A percentile compares a stretch with the other conserved stretches of the same genome.
These are phyloP conservation scores for Drosophila nebulosa DNA, from an alignment of 1,140 invertebrate species.

Conservation along the genomic window DNA sequence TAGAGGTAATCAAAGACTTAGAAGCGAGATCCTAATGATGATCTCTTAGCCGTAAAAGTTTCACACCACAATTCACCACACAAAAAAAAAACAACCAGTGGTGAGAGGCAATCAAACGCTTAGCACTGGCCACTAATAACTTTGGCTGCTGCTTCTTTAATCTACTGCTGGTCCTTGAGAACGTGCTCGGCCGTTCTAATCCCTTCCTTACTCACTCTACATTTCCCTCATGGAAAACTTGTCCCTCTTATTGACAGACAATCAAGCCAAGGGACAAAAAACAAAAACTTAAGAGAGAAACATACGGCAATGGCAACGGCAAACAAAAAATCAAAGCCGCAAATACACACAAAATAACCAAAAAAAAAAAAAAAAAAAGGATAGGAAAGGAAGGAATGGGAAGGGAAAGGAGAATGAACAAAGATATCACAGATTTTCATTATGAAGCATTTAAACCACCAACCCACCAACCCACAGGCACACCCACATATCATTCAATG, in stretches of 20 bases:
- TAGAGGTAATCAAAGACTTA: too few species aligned
- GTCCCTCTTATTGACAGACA: slow-evolving; percentile 68
- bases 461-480: background rate
- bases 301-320: slow-evolving; percentile 39
- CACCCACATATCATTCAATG: slow-evolving; percentile 7
- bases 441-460: slow-evolving; percentile 72
- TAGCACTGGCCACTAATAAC: slow-evolving; percentile 61
- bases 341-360: slow-evolving; percentile 19
- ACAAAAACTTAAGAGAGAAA: too few species aligned
- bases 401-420: slow-evolving; percentile 17
- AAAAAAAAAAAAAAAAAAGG: too few species aligned
- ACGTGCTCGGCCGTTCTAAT: slow-evolving; percentile 66
- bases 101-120: slow-evolving; percentile 63
- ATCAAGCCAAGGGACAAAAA: slow-evolving; percentile 33
- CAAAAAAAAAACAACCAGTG: background rate
- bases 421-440: slow-evolving; percentile 78
- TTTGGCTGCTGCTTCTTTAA: slow-evolving; percentile 14
- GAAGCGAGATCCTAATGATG: too few species aligned
- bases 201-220: slow-evolving; percentile 14
- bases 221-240: slow-evolving; percentile 17
- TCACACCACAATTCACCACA: too few species aligned
- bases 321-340: slow-evolving; percentile 61
- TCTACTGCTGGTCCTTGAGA: slow-evolving; percentile 1
- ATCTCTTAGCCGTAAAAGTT: too few species aligned
- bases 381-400: too few species aligned